phyloP scores from a whole-genome alignment of 23 tunicate species.

The Ascidia mentula region DNA sequence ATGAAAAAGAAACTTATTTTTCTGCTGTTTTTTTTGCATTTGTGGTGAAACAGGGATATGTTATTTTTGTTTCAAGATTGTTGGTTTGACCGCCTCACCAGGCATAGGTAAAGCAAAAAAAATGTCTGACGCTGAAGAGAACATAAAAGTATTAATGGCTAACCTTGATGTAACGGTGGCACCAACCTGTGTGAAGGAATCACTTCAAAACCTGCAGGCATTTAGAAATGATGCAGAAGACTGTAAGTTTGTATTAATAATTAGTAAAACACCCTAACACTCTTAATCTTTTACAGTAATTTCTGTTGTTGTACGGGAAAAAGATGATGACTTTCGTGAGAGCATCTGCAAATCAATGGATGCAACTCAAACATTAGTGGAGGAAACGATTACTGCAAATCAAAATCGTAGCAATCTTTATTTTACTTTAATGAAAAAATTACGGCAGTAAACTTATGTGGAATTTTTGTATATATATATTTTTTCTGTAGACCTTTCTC shows the following conservation, averaged over 20 bases:
- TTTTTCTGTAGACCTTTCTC: too few relatives aligned
- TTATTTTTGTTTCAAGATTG: conserved; percentile 24
- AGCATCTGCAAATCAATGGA: conserved; percentile 22
- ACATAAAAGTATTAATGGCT: conserved; percentile 57
- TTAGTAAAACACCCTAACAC: too few relatives aligned
- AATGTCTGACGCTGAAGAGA: conserved; percentile 39
- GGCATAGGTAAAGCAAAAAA: conserved; percentile 65
- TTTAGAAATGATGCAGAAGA: conserved; percentile 49
- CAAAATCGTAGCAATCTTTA: too few relatives aligned
- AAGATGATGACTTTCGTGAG: conserved; percentile 13
- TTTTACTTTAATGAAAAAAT: too few relatives aligned
- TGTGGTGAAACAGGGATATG: too few relatives aligned
- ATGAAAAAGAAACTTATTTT: too few relatives aligned
- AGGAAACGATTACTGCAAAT: neutral
- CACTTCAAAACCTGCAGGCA: conserved; percentile 15
- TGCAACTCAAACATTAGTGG: conserved; percentile 13
- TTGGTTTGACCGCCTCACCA: conserved; percentile 67
- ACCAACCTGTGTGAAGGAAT: conserved; percentile 19
- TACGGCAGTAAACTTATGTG: too few relatives aligned
- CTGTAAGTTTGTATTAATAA: too few relatives aligned
- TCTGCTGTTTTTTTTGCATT: too few relatives aligned
- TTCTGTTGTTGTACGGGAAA: conserved; percentile 1
- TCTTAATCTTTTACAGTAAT: conserved; percentile 6
- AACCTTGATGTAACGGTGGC: conserved; percentile 56
- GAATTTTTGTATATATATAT: too few relatives aligned